phyloP scores from a whole-genome alignment of 2,797 vertebrate species.

The Amblyraja radiata region DNA sequence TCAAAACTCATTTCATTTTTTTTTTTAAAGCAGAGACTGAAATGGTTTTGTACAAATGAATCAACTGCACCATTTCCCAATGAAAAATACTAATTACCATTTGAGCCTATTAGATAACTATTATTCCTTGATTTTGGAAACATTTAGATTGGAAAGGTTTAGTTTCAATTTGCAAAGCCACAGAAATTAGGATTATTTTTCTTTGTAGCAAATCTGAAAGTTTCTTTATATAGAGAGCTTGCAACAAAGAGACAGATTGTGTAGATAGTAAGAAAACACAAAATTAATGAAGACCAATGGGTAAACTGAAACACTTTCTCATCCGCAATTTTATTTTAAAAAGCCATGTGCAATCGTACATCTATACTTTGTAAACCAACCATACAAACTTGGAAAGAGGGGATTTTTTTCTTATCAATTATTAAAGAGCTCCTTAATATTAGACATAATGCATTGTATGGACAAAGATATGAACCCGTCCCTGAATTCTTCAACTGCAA shows the following conservation, averaged over 20 bases:
- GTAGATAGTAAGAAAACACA: neutral
- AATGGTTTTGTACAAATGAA: neutral
- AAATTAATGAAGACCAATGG: neutral
- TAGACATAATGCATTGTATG: neutral
- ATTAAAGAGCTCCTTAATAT: neutral
- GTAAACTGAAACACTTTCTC: neutral
- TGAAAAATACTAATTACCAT: constrained; percentile 40
- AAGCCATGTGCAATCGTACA: neutral
- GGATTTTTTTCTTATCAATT: neutral
- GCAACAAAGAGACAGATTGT: too few species aligned
- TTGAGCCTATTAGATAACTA: too few species aligned
- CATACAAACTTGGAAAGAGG: neutral
- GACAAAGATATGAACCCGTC: too few species aligned
- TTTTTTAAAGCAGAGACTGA: too few species aligned
- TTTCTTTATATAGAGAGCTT: neutral
- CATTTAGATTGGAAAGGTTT: neutral
- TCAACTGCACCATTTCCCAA: neutral
- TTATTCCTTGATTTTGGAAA: neutral
- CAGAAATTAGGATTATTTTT: neutral
- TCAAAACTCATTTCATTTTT: neutral
- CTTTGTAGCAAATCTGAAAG: neutral
- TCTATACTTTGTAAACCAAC: neutral
- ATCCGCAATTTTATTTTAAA: neutral
- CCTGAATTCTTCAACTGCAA: too few species aligned
- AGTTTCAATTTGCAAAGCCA: neutral